A percentile compares a stretch with the other conserved stretches of the same genome.
These are phyloP conservation scores for Cheilosia urbana DNA, from an alignment of 2,888 invertebrate genomes.

Conservation along the genomic window DNA sequence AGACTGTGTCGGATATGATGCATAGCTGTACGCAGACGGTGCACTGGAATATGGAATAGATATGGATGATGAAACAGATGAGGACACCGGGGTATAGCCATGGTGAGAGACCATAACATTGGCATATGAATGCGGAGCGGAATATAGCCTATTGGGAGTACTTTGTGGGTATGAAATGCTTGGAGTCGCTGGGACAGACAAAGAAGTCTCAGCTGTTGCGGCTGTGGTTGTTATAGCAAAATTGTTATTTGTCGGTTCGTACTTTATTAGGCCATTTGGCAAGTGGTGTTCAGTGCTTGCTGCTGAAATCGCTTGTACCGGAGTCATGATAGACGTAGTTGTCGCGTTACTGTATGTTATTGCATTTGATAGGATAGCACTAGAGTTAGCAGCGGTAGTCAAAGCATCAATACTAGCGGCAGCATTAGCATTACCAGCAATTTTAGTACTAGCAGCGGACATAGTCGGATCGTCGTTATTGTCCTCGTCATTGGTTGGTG, in stretches of 20 bases:
- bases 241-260: constrained; percentile 56
- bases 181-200: constrained; percentile 50
- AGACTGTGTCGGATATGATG: constrained; percentile 59
- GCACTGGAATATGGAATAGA: constrained; percentile 76
- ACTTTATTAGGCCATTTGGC: constrained; percentile 51
- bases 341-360: constrained; percentile 35
- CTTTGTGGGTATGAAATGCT: constrained; percentile 62
- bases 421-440: constrained; percentile 76
- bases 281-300: constrained; percentile 41
- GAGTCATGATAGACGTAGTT: constrained; percentile 30
- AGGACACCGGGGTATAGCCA: constrained; percentile 73
- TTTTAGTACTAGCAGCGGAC: constrained; percentile 67
- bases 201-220: constrained; percentile 43
- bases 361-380: constrained; percentile 62
- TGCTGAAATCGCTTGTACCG: constrained; percentile 23
- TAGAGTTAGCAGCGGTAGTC: constrained; percentile 74
- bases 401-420: constrained; percentile 48
- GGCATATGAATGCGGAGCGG: constrained; percentile 66
- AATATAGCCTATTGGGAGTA: constrained; percentile 57
- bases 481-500: constrained; percentile 17
- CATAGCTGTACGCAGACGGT: constrained; percentile 76
- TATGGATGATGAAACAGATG: constrained; percentile 77
- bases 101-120: constrained; percentile 63
- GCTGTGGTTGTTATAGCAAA: constrained; percentile 55
- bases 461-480: constrained; percentile 70